These are phyloP conservation scores for Zootoca vivipara DNA, from an alignment of 2,113 vertebrate species.

Conservation along the genomic window DNA sequence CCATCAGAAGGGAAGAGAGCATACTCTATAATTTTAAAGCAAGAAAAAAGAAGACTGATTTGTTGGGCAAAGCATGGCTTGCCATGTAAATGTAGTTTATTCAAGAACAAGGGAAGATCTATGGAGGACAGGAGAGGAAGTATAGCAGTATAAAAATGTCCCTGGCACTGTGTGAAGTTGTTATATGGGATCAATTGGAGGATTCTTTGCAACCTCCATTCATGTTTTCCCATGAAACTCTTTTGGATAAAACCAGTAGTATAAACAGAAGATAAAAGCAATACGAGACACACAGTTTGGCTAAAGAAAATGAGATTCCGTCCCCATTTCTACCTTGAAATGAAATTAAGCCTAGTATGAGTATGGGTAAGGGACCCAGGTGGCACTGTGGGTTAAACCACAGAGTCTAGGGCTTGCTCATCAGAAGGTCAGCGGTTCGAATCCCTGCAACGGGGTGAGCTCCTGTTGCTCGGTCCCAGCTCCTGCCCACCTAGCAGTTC, in stretches of 20 bases:
- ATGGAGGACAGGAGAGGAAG: conserved; percentile 42
- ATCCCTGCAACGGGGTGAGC: no score
- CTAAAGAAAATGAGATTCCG: conserved; percentile 68
- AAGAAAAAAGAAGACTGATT: conserved; percentile 30
- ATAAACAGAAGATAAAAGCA: conserved; percentile 64
- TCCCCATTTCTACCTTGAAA: conserved; percentile 56
- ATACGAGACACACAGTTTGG: conserved; percentile 69
- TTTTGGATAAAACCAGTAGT: conserved; percentile 52
- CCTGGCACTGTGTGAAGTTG: conserved; percentile 43
- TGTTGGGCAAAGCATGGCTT: conserved; percentile 22
- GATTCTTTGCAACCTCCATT: conserved; percentile 30
- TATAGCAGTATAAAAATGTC: conserved; percentile 48
- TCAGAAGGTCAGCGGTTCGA: no score
- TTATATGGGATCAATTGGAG: conserved; percentile 52
- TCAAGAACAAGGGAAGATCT: conserved; percentile 46
- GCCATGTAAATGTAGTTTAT: conserved; percentile 31
- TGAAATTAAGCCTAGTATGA: conserved; percentile 58
- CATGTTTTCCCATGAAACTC: conserved; percentile 34
- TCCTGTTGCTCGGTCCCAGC: no score
- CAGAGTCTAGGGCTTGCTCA: no score
- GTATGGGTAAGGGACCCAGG: no score
- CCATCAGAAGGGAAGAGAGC: conserved; percentile 50
- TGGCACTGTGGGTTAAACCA: no score
- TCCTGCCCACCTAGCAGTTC: no score
- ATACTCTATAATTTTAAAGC: conserved; percentile 63